Conservation (phyloP, 1,140 invertebrate genomes). For the Tetraneura akinire region DNA sequence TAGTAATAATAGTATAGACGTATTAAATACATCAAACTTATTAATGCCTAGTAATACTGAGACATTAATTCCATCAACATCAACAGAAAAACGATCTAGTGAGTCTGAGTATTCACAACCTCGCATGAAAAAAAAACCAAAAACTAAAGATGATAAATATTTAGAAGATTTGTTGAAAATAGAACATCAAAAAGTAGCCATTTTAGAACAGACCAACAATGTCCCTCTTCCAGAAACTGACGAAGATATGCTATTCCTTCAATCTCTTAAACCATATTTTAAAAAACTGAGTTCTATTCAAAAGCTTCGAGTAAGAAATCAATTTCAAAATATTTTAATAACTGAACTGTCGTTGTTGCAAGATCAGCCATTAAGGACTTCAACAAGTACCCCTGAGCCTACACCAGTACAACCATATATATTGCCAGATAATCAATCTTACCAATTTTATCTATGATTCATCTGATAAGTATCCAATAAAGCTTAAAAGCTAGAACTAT, state of each 20-base stretch:
- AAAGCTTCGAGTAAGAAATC: conserved; percentile 8
- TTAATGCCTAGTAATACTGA: too few species aligned
- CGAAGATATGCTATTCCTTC: neutral
- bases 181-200: neutral
- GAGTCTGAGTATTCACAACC: neutral
- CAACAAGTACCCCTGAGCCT: too few species aligned
- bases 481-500: too few species aligned
- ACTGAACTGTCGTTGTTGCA: neutral
- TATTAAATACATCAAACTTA: neutral
- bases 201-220: neutral
- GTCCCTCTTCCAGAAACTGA: neutral
- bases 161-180: neutral
- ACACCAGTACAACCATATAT: too few species aligned
- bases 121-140: neutral
- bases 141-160: too few species aligned
- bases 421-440: too few species aligned
- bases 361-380: too few species aligned
- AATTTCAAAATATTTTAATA: conserved; percentile 4
- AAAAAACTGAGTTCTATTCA: neutral
- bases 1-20: neutral
- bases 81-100: neutral
- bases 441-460: too few species aligned
- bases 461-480: too few species aligned
- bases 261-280: neutral
- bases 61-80: neutral